Conservation (phyloP, 2,888 invertebrate species). For the Ornithoptera alexandrae region DNA sequence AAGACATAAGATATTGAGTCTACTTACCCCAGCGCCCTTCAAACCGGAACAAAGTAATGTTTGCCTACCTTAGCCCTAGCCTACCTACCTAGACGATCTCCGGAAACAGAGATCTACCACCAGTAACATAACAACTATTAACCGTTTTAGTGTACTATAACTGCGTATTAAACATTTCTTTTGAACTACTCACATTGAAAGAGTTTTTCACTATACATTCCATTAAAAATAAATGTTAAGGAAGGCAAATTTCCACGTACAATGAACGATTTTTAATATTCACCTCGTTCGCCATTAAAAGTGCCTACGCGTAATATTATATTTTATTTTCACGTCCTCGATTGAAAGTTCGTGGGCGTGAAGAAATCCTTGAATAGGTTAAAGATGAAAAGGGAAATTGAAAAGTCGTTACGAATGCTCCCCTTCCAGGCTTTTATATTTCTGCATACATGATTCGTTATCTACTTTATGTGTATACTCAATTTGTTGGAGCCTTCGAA, state of each 20-base stretch:
- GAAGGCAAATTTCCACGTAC: constrained; percentile 39
- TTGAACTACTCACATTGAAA: not conserved
- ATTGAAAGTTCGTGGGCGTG: constrained; percentile 59
- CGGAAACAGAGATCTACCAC: too few species aligned
- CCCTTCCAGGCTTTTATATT: constrained; percentile 64
- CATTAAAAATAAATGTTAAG: constrained; percentile 3
- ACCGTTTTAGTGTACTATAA: too few species aligned
- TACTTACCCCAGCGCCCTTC: too few species aligned
- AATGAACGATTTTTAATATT: constrained; percentile 59
- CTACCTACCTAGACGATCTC: too few species aligned
- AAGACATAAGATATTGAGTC: too few species aligned
- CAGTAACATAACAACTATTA: too few species aligned
- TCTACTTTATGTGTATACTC: constrained; percentile 43
- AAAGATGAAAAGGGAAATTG: constrained; percentile 71
- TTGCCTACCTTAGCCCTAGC: too few species aligned
- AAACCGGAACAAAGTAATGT: too few species aligned
- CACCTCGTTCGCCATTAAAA: constrained; percentile 60
- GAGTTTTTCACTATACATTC: not conserved
- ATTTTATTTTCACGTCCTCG: constrained; percentile 59
- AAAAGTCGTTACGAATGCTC: constrained; percentile 67
- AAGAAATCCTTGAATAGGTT: constrained; percentile 71
- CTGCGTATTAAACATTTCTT: not conserved
- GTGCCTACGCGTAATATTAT: constrained; percentile 49
- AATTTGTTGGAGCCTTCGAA: constrained; percentile 30
- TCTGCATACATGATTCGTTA: constrained; percentile 60